These are phyloP conservation scores for Acrobasis suavella DNA, from an alignment of 2,888 invertebrate species.

Conservation along the genomic window DNA sequence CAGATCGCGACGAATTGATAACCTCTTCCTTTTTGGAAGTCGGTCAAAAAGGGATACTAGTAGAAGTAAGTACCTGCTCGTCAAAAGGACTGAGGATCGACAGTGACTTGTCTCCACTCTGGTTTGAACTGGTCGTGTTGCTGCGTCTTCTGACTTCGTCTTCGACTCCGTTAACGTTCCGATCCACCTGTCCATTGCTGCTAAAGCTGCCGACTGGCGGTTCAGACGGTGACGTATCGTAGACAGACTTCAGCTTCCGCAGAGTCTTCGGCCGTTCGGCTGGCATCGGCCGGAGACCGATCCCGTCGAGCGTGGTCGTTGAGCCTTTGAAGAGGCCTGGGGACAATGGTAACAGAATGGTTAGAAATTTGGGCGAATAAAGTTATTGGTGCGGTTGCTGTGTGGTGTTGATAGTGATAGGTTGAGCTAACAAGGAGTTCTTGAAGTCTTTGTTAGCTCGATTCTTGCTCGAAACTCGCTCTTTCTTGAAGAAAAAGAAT, in stretches of 20 bases:
- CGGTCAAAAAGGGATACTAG: too few relatives aligned
- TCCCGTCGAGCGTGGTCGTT: conserved; percentile 85
- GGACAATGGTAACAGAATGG: conserved; percentile 23
- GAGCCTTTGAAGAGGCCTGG: conserved; percentile 92
- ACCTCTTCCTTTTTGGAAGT: too few relatives aligned
- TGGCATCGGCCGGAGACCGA: conserved; percentile 82
- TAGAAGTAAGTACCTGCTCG: conserved; percentile 87
- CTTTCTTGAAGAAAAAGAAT: too few relatives aligned
- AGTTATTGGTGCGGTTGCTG: not conserved
- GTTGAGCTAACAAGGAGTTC: not conserved
- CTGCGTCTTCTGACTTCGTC: conserved; percentile 78
- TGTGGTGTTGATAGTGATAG: not conserved
- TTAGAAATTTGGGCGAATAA: conserved; percentile 1
- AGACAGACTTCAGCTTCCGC: conserved; percentile 88
- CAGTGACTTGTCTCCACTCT: conserved; percentile 74
- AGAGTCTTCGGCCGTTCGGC: conserved; percentile 89
- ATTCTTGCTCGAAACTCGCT: too few relatives aligned
- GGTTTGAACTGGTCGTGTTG: conserved; percentile 70
- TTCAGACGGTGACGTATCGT: conserved; percentile 81
- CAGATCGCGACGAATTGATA: too few relatives aligned
- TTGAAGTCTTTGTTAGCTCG: too few relatives aligned
- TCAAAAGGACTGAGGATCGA: conserved; percentile 93
- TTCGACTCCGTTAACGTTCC: conserved; percentile 65
- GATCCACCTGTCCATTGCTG: conserved; percentile 72
- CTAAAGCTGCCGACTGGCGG: conserved; percentile 57